Conservation (phyloP, 2,888 invertebrate genomes). For the Acanthosepion pharaonis region DNA sequence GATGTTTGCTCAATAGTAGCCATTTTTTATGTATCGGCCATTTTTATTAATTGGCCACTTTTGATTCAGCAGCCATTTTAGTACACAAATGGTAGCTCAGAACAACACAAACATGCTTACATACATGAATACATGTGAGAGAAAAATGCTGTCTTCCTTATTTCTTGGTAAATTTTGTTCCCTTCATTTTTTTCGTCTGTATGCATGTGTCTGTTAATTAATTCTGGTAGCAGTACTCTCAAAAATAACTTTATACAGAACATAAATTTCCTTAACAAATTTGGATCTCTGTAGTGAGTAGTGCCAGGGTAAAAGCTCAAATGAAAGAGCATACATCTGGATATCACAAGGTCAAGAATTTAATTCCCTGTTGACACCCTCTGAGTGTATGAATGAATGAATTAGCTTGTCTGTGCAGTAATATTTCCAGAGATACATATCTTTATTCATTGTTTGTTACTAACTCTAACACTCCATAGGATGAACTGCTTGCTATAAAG, state of each 20-base stretch:
- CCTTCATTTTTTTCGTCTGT: neutral
- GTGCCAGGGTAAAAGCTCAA: neutral
- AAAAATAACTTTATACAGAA: neutral
- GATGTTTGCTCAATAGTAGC: conserved; percentile 16
- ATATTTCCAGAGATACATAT: neutral
- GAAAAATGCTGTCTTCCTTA: conserved; percentile 43
- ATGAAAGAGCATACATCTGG: neutral
- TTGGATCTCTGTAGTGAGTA: neutral
- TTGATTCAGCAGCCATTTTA: neutral
- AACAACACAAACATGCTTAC: neutral
- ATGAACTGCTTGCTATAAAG: neutral
- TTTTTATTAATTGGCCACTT: neutral
- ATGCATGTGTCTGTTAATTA: neutral
- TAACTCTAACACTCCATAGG: neutral
- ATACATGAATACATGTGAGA: conserved; percentile 25
- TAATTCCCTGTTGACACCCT: conserved; percentile 9
- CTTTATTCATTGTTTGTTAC: neutral
- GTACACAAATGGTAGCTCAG: neutral
- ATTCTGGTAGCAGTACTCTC: conserved; percentile 33
- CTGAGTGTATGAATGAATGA: conserved; percentile 33
- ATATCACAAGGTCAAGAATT: conserved; percentile 22
- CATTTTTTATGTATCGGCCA: neutral
- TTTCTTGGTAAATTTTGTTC: conserved; percentile 42
- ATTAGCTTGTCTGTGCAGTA: neutral
- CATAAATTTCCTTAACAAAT: neutral